Evolutionary conservation across 2,888 invertebrate species (phyloP).

Genomic region (Cactoblastis cactorum): DNA sequence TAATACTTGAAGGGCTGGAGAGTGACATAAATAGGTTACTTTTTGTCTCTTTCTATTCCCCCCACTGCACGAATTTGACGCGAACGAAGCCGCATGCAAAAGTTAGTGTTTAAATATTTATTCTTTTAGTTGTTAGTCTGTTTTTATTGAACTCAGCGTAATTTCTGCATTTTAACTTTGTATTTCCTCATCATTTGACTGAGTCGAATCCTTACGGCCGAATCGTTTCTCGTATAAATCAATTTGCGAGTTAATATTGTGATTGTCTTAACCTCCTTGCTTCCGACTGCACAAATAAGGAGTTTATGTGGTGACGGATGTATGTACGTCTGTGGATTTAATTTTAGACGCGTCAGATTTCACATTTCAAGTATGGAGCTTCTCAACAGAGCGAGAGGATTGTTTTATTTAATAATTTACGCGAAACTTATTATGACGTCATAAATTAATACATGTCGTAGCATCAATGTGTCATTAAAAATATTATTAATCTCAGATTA

Average conservation of each 20-base stretch:
- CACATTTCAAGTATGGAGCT: neutral
- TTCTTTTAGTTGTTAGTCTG: too few relatives aligned
- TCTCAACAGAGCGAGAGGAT: neutral
- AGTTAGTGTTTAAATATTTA: too few relatives aligned
- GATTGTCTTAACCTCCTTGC: constrained; percentile 7
- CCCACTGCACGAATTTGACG: too few relatives aligned
- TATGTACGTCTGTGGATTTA: neutral
- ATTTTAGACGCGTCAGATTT: neutral
- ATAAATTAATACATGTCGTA: too few relatives aligned
- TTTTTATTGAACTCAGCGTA: neutral
- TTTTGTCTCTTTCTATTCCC: too few relatives aligned
- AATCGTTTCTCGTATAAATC: neutral
- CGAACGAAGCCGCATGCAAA: too few relatives aligned
- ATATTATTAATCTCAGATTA: too few relatives aligned
- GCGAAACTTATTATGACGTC: too few relatives aligned
- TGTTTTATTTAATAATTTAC: too few relatives aligned
- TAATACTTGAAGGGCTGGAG: too few relatives aligned
- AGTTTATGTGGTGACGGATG: neutral
- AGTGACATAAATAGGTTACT: too few relatives aligned
- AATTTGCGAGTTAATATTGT: constrained; percentile 11
- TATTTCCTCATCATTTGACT: neutral
- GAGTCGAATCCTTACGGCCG: neutral
- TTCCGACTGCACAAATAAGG: constrained; percentile 6
- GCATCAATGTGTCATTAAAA: too few relatives aligned
- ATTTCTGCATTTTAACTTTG: neutral